phyloP scores from a whole-genome alignment of 2,888 invertebrate species.

The Pardosa pseudoannulata region DNA sequence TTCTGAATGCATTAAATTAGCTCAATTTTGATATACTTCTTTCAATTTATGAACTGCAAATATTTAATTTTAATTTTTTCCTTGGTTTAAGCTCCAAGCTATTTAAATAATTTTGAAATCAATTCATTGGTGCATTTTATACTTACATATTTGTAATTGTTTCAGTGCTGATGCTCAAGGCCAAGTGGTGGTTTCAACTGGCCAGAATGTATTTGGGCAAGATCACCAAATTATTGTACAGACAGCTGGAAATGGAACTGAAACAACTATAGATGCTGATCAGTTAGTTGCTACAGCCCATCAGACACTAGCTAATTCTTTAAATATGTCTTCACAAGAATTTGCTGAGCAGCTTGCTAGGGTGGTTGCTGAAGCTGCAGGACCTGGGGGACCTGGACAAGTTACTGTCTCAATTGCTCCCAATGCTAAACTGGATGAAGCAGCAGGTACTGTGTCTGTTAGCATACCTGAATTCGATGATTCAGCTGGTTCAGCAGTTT shows the following conservation, averaged over 20 bases:
- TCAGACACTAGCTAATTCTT: slow-evolving; percentile 36
- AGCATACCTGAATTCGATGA: slow-evolving; percentile 68
- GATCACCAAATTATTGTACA: slow-evolving; percentile 69
- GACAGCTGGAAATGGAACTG: slow-evolving; percentile 46
- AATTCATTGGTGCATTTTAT: neutral
- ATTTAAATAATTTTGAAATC: too few relatives aligned
- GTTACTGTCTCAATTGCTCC: slow-evolving; percentile 68
- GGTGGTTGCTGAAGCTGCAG: slow-evolving; percentile 70
- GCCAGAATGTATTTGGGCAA: slow-evolving; percentile 45
- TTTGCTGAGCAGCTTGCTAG: slow-evolving; percentile 70
- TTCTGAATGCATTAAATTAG: too few relatives aligned
- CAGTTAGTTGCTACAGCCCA: slow-evolving; percentile 61
- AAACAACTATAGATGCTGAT: slow-evolving; percentile 50
- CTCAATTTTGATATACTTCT: too few relatives aligned
- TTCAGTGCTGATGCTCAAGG: slow-evolving; percentile 57
- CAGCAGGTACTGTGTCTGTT: slow-evolving; percentile 57
- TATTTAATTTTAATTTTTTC: too few relatives aligned
- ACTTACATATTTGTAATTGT: slow-evolving; percentile 5
- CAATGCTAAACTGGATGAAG: slow-evolving; percentile 46
- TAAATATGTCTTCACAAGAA: slow-evolving; percentile 60
- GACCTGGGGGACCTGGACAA: slow-evolving; percentile 48
- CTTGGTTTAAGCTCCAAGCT: too few relatives aligned
- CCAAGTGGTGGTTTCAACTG: slow-evolving; percentile 60
- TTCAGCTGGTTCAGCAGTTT: slow-evolving; percentile 49
- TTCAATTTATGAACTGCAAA: too few relatives aligned